Conservation (phyloP, 2,797 vertebrate genomes). For the Sebastes goodei region DNA sequence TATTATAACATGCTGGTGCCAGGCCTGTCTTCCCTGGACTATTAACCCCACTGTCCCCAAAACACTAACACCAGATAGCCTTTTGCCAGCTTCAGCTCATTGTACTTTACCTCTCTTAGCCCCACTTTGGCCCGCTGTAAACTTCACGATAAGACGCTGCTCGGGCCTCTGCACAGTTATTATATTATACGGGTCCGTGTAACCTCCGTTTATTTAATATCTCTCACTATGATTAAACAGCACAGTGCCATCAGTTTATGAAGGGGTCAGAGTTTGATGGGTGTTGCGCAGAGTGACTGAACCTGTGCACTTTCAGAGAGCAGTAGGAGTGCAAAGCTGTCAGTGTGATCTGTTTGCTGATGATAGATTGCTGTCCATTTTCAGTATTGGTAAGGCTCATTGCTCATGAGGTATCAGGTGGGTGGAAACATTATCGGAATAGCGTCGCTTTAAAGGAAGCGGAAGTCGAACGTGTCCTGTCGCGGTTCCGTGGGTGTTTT, state of each 20-base stretch:
- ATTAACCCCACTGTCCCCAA: slow-evolving; percentile 89
- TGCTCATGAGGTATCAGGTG: slow-evolving; percentile 71
- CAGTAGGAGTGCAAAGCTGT: slow-evolving; percentile 56
- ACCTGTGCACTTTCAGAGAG: slow-evolving; percentile 57
- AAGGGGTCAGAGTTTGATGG: slow-evolving; percentile 59
- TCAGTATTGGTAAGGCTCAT: slow-evolving; percentile 70
- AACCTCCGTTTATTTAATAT: slow-evolving; percentile 42
- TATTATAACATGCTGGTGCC: slow-evolving; percentile 95
- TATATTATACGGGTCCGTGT: slow-evolving; percentile 19
- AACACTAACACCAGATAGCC: slow-evolving; percentile 61
- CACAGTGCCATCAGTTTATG: slow-evolving; percentile 39
- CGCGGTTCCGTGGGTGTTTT: slow-evolving; percentile 67
- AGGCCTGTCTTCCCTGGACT: slow-evolving; percentile 92
- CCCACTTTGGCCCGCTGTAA: slow-evolving; percentile 22
- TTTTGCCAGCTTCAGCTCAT: slow-evolving; percentile 33
- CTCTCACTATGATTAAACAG: slow-evolving; percentile 38
- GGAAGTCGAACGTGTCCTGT: slow-evolving; percentile 62
- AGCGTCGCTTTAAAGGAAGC: slow-evolving; percentile 57
- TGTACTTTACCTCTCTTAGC: slow-evolving; percentile 26
- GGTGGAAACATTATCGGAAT: slow-evolving; percentile 80
- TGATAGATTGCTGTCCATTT: slow-evolving; percentile 77
- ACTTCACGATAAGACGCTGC: slow-evolving; percentile 31
- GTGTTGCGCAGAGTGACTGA: slow-evolving; percentile 50
- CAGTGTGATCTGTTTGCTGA: slow-evolving; percentile 45
- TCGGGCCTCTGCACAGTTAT: slow-evolving; percentile 10